Percentiles rank a stretch among this genome's conserved stretches.
Evolutionary conservation across 35 echinoderm and acorn worm species (phyloP).

Genomic region (Acanthaster planci): DNA sequence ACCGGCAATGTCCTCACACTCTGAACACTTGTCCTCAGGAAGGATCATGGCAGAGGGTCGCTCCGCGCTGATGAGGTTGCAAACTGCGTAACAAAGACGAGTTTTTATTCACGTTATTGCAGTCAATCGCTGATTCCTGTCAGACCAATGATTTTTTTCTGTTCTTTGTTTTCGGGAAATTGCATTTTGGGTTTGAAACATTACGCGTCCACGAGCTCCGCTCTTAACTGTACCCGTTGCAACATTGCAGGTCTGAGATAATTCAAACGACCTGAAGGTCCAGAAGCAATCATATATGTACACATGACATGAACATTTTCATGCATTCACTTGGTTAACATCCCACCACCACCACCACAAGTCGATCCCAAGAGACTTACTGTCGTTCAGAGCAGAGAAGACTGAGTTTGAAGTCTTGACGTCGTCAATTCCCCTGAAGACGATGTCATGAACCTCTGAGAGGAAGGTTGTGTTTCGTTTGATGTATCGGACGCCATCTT

Average conservation of each 20-base stretch:
- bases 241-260: too few species aligned
- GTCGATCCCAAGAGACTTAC: constrained; percentile 23
- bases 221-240: too few species aligned
- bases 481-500: constrained; percentile 60
- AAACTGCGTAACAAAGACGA: constrained; percentile 37
- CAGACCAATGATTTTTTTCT: not conserved
- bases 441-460: constrained; percentile 48
- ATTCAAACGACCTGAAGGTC: too few species aligned
- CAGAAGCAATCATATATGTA: not conserved
- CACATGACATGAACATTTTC: not conserved
- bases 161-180: not conserved
- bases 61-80: constrained; percentile 63
- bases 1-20: constrained; percentile 80
- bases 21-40: constrained; percentile 65
- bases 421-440: not conserved
- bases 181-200: too few species aligned
- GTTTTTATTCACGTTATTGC: not conserved
- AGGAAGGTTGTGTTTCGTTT: constrained; percentile 56
- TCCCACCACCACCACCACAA: not conserved
- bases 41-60: constrained; percentile 78
- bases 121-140: not conserved
- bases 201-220: too few species aligned
- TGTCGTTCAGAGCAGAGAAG: constrained; percentile 53
- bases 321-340: not conserved
- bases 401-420: constrained; percentile 42